Conservation (phyloP, 2,113 vertebrate genomes). For the Cygnus buccinator region DNA sequence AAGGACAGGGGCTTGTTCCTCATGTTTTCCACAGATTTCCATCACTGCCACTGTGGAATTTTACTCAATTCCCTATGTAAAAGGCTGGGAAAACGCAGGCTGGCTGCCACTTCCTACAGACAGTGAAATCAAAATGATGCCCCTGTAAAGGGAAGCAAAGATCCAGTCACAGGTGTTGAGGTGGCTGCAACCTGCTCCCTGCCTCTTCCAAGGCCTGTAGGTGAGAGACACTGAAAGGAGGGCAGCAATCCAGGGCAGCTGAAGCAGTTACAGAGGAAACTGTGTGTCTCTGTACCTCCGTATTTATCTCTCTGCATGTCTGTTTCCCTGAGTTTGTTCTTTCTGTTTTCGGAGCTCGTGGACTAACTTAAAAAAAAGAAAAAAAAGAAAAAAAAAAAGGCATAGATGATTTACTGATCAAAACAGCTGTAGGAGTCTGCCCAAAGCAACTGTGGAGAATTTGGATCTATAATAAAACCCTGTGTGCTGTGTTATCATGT, state of each 20-base stretch:
- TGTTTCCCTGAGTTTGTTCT: not conserved
- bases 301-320: not conserved
- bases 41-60: not conserved
- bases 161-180: not conserved
- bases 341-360: not conserved
- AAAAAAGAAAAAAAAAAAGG: not conserved
- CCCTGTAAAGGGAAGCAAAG: not conserved
- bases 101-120: not conserved
- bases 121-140: not conserved
- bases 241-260: not conserved
- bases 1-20: not conserved
- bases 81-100: not conserved
- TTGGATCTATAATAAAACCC: not conserved
- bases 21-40: not conserved
- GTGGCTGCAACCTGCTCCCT: not conserved
- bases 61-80: not conserved
- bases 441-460: not conserved
- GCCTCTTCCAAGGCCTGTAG: not conserved
- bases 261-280: not conserved
- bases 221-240: not conserved
- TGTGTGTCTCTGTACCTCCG: accelerated
- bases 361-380: not conserved
- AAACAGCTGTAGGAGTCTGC: not conserved
- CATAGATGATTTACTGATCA: not conserved
- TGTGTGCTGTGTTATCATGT: not conserved